phyloP scores from a whole-genome alignment of 1,140 invertebrate species.

The Aphelenchoides fujianensis region DNA sequence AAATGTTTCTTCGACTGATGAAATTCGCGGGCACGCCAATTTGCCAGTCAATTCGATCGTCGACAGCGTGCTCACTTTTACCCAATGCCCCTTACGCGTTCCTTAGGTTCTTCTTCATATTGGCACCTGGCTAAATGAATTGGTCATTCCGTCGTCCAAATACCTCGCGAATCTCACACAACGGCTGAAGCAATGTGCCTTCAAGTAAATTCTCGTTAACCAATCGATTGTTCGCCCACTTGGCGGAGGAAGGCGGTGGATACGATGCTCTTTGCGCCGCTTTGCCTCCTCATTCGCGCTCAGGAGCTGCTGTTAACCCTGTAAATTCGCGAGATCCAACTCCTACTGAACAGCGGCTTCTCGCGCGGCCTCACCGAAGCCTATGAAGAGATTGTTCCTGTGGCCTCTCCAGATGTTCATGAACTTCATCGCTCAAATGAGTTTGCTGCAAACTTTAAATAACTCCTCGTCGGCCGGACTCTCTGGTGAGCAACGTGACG shows the following conservation, averaged over 20 bases:
- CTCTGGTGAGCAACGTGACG: slow-evolving; percentile 85
- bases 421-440: slow-evolving; percentile 54
- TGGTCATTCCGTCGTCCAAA: slow-evolving; percentile 52
- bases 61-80: slow-evolving; percentile 25
- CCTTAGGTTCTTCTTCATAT: slow-evolving; percentile 35
- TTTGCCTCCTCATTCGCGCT: slow-evolving; percentile 84
- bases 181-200: slow-evolving; percentile 30
- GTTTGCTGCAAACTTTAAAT: slow-evolving; percentile 24
- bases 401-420: slow-evolving; percentile 68
- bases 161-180: slow-evolving; percentile 36
- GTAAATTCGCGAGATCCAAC: slow-evolving; percentile 76
- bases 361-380: slow-evolving; percentile 70
- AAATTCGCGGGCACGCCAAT: slow-evolving; percentile 72
- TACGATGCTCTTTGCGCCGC: slow-evolving; percentile 85
- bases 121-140: slow-evolving; percentile 34
- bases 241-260: slow-evolving; percentile 73
- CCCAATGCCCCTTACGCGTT: slow-evolving; percentile 40
- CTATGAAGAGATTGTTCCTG: slow-evolving; percentile 78
- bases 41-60: slow-evolving; percentile 20
- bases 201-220: slow-evolving; percentile 32
- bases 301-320: slow-evolving; percentile 72
- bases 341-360: slow-evolving; percentile 79
- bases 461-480: slow-evolving; percentile 68
- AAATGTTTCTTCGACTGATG: slow-evolving; percentile 85
- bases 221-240: too few relatives aligned